Base-by-base conservation (phyloP, 1,140 invertebrate genomes). In the Drosophila pseudoananassae region DNA sequence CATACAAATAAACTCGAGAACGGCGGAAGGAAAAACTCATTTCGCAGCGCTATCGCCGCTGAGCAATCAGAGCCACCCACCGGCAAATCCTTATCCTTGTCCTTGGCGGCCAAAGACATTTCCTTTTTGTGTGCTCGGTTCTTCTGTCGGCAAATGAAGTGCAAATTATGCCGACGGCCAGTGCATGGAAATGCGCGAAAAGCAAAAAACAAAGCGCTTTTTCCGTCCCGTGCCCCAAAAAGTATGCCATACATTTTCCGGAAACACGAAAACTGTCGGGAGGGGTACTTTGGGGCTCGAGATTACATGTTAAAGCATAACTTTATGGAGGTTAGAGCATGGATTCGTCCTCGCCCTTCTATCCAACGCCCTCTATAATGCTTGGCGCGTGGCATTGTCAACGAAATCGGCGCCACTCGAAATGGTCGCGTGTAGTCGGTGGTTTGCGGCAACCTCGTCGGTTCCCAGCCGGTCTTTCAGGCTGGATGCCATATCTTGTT, bases 151-250 rank as follows among this genome's bases (percentile, higher is more conserved):
- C 55, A 85, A 84, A 84, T 84, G 77, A 71, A 81, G 81, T 85
- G 82, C 81, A 87, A 85, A 81, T 84, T 85, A 87, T 70, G 74
- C 77, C 73, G 68, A 60, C 52, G 72, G 61, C 69, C 53, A 66
- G 23, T 70, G 54, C 64, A 47, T 20, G 54, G 66, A 79, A 84
- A 69, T 61, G 53, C 73, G 72, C 64, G 61, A 27, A 74, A 65
- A 68, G 66, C 51, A 64, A 63, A 47, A 51, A 55, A 69, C 60
- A 77, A 64, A 51, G 54, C 40, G 72, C 56, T 55, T 55, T 57
- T 36, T 45, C 15, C 29, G 31, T 14, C 36, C 33, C 15, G 27
- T 23, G 71, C 72, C 72, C 68, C 46, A 27, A 61, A 77, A 77
- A 74, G 73, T 70, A 66, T 80, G 81, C 81, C 63, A 61, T 55